Evolutionary conservation across 2,113 vertebrate genomes (phyloP).

Genomic region (Anhinga anhinga): DNA sequence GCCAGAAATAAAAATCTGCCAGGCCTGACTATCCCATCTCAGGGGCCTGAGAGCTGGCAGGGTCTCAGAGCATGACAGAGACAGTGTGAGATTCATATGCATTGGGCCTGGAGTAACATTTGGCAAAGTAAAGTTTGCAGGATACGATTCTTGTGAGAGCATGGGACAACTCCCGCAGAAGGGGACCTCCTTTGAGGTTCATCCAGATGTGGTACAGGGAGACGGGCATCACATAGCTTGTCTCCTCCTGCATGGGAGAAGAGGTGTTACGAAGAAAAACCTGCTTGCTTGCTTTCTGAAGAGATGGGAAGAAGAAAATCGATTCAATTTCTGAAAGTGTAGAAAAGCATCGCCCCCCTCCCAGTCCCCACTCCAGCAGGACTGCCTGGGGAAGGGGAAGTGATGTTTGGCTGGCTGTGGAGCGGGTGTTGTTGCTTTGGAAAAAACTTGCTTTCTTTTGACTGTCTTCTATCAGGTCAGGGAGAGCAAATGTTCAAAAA

Average conservation of each 20-base stretch:
- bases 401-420: not conserved
- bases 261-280: not conserved
- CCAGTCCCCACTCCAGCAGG: not conserved
- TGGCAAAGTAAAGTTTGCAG: not conserved
- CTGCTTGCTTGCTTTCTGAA: not conserved
- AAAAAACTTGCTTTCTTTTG: not conserved
- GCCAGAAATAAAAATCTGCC: not conserved
- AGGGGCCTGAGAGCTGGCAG: not conserved
- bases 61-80: not conserved
- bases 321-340: not conserved
- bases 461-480: not conserved
- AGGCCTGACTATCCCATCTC: not conserved
- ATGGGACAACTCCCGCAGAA: fast-evolving
- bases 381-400: not conserved
- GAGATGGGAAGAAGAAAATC: not conserved
- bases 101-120: not conserved
- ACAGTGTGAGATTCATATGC: not conserved
- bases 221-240: not conserved
- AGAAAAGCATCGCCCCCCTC: not conserved
- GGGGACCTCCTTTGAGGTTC: not conserved
- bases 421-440: not conserved
- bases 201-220: fast-evolving
- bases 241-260: not conserved
- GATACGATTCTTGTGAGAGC: not conserved
- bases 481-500: not conserved